Conservation (phyloP, 2,113 vertebrate genomes). For the Callithrix jacchus region DNA sequence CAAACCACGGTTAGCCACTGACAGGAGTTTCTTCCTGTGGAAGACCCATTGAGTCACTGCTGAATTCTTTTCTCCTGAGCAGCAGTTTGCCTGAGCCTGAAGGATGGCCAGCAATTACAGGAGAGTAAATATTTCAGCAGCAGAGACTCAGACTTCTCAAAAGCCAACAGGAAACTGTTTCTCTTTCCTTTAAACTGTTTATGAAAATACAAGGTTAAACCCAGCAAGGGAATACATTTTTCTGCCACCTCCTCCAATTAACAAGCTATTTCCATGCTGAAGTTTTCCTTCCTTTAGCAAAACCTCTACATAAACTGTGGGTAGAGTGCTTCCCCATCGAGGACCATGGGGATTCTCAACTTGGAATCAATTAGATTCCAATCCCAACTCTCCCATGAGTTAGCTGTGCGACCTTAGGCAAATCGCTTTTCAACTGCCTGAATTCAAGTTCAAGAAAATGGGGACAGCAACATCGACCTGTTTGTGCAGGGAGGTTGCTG, state of each 20-base stretch:
- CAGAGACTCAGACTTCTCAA: slow-evolving; percentile 71
- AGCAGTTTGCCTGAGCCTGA: slow-evolving; percentile 71
- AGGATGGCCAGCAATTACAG: slow-evolving; percentile 79
- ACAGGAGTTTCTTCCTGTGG: slow-evolving; percentile 57
- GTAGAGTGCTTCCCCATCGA: not conserved
- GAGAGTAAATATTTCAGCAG: slow-evolving; percentile 82
- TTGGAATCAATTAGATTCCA: not conserved
- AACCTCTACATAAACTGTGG: slow-evolving; percentile 15
- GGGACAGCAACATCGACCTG: not conserved
- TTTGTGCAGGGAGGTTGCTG: fast-evolving
- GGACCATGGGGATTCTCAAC: fast-evolving
- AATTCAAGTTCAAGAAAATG: not conserved
- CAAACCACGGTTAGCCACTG: slow-evolving; percentile 24
- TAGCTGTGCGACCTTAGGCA: fast-evolving
- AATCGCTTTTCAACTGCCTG: not conserved
- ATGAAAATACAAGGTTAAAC: slow-evolving; percentile 78
- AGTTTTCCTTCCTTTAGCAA: slow-evolving; percentile 55
- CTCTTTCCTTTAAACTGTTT: slow-evolving; percentile 81
- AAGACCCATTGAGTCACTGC: slow-evolving; percentile 48
- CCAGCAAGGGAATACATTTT: slow-evolving; percentile 75
- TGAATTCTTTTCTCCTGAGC: slow-evolving; percentile 63
- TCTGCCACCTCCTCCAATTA: slow-evolving; percentile 62
- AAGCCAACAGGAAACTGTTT: slow-evolving; percentile 72
- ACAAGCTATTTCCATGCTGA: not conserved
- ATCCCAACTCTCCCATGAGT: not conserved